Percentiles rank a stretch among this genome's conserved stretches.
Evolutionary conservation across 92 coral and sea anemone species (phyloP).

Genomic region (Siderastrea siderea): DNA sequence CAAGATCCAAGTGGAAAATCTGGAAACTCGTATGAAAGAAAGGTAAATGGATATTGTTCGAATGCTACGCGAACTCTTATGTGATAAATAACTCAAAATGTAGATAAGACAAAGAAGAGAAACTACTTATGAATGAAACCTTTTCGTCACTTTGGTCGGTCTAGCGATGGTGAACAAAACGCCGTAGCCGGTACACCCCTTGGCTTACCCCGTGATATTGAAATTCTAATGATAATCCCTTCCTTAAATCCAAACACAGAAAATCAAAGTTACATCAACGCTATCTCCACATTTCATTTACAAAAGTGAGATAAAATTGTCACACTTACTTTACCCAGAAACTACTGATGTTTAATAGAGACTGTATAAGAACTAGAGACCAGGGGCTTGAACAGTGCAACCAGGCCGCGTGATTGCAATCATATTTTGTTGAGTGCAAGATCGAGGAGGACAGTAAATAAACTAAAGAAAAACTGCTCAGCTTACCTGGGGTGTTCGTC

Average conservation of each 20-base stretch:
- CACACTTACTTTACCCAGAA: no score
- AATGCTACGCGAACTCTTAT: neutral
- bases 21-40: no score
- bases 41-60: neutral
- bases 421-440: neutral
- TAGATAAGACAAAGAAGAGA: neutral
- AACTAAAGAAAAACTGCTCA: neutral
- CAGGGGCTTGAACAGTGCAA: constrained; percentile 25
- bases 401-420: constrained; percentile 19
- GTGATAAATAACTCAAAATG: neutral
- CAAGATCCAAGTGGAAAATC: neutral
- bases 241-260: neutral
- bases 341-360: neutral
- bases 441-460: neutral
- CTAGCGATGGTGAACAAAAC: neutral
- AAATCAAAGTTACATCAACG: neutral
- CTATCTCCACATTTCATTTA: neutral
- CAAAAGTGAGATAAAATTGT: neutral
- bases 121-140: neutral
- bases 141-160: neutral
- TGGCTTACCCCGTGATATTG: constrained; percentile 18
- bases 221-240: neutral
- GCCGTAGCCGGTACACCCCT: neutral
- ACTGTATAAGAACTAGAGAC: neutral
- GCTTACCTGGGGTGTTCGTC: constrained; percentile 92